Evolutionary conservation across 2,113 vertebrate genomes (phyloP).

Genomic region (Chrysochloris asiatica): DNA sequence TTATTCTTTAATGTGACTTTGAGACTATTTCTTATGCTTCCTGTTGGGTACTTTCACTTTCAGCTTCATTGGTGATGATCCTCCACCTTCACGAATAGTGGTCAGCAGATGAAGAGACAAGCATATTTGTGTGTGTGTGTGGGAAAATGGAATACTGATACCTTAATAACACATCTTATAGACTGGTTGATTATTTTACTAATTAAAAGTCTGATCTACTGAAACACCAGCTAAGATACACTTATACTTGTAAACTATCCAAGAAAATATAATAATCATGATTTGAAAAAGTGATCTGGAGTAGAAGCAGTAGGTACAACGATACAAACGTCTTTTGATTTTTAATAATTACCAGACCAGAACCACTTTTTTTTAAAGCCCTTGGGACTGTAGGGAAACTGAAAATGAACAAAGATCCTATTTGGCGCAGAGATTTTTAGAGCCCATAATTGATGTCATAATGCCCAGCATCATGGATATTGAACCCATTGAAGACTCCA

Average conservation of each 20-base stretch:
- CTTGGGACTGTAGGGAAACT: background rate
- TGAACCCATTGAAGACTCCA: background rate
- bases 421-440: background rate
- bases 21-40: background rate
- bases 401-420: background rate
- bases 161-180: background rate
- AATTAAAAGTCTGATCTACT: background rate
- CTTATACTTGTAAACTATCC: background rate
- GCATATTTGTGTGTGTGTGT: background rate
- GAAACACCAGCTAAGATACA: background rate
- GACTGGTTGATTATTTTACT: slow-evolving; percentile 16
- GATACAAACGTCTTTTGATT: background rate
- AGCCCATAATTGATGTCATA: background rate
- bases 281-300: slow-evolving; percentile 2
- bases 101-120: background rate
- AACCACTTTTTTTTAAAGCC: no score
- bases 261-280: background rate
- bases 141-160: background rate
- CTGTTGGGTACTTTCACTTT: background rate
- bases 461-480: background rate
- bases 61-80: background rate
- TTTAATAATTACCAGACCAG: background rate
- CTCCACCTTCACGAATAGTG: background rate
- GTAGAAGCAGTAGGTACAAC: background rate
- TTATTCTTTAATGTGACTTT: background rate